Conservation (phyloP, 2,888 invertebrate species). For the Lasioglossum lativentre region DNA sequence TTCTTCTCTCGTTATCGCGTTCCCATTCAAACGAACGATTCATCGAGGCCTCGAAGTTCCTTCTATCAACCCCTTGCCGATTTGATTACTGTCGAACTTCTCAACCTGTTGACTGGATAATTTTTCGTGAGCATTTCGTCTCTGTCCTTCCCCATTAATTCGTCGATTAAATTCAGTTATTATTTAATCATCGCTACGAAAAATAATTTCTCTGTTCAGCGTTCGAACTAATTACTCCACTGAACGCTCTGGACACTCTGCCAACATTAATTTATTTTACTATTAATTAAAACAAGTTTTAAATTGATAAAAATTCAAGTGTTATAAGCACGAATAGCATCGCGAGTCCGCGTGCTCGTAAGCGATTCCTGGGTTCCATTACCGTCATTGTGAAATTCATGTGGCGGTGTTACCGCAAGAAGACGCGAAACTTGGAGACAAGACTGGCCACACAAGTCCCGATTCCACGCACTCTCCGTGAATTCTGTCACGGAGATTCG, state of each 20-base stretch:
- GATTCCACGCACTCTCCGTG: slow-evolving; percentile 19
- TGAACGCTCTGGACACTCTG: neutral
- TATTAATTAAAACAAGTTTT: neutral
- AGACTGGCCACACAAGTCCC: slow-evolving; percentile 35
- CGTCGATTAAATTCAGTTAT: neutral
- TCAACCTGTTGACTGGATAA: slow-evolving; percentile 4
- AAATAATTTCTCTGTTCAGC: neutral
- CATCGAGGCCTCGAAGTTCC: neutral
- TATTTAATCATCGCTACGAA: neutral
- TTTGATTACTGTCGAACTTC: slow-evolving; percentile 1
- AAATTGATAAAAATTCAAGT: neutral
- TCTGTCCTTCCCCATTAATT: neutral
- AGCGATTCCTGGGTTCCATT: slow-evolving; percentile 19
- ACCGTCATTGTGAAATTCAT: slow-evolving; percentile 40
- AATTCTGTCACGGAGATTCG: slow-evolving; percentile 36
- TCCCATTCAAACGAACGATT: slow-evolving; percentile 13
- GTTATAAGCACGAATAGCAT: neutral
- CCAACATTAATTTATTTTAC: neutral
- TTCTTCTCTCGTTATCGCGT: neutral
- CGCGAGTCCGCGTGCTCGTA: neutral
- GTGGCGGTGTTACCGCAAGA: slow-evolving; percentile 3
- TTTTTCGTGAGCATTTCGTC: neutral
- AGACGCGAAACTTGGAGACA: slow-evolving; percentile 46
- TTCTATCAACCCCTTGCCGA: neutral
- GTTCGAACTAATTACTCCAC: neutral